A percentile compares a stretch with the other conserved stretches of the same genome.
These are phyloP conservation scores for Cyrtonyx montezumae DNA, from an alignment of 2,113 vertebrate species.

Conservation along the genomic window DNA sequence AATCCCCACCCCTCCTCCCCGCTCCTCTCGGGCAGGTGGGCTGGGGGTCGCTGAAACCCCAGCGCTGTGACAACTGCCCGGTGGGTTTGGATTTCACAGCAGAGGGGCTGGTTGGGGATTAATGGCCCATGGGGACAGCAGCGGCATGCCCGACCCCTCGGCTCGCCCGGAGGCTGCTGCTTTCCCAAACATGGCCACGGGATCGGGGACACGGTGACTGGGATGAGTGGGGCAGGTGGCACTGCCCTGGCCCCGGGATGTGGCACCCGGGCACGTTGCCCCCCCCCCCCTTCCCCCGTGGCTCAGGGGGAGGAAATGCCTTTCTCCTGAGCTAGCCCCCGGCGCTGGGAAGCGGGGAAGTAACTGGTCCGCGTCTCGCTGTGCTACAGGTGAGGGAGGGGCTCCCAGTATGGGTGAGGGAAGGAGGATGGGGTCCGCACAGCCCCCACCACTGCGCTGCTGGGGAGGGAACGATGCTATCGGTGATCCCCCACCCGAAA, in stretches of 20 bases:
- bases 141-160: too few relatives aligned
- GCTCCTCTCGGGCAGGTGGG: background rate
- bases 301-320: background rate
- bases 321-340: background rate
- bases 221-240: background rate
- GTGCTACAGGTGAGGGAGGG: background rate
- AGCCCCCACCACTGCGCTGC: background rate
- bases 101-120: background rate
- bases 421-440: too few relatives aligned
- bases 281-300: too few relatives aligned
- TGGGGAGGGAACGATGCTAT: too few relatives aligned
- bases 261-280: background rate
- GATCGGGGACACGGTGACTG: background rate
- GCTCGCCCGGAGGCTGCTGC: background rate
- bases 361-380: background rate
- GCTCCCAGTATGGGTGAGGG: too few relatives aligned
- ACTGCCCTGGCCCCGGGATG: too few relatives aligned
- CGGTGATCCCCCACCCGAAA: background rate
- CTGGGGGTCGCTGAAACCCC: background rate
- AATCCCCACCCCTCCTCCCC: background rate
- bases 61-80: background rate
- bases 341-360: background rate
- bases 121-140: too few relatives aligned
- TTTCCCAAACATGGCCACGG: background rate
- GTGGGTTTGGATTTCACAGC: background rate